Base-by-base conservation (phyloP, 1,140 invertebrate species). In the Bombus affinis region DNA sequence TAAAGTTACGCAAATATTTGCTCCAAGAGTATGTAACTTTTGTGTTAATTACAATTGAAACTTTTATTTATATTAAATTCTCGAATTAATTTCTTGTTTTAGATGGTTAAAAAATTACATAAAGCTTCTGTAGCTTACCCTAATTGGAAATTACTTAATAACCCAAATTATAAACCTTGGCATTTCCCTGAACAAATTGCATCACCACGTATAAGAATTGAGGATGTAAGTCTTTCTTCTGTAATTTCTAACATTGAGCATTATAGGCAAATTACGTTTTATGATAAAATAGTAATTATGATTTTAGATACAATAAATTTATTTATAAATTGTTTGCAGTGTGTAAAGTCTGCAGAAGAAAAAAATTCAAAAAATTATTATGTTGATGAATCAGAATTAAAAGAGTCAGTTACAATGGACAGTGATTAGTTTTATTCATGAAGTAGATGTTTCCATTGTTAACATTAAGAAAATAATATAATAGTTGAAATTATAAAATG, bases 1-100 rank as follows among this genome's bases (percentile, higher is more conserved):
- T 94, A 98, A 97, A 95, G 96, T 98, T 74, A 98, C 98, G 47
- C 97, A 98, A 90, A 97, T 98, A 92, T 96, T 98, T 92, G 98
- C 98, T 10, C 98, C 98, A 35, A 97, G 97, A 94, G 96, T 95
- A 91, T 89, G 82, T 80, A 80, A n/a, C 68, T 47, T 70, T 35
- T 44, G 15, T 75, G 28, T 62, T 10, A 32, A 71, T 73, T 79
- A 47, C 72, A 59, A 9, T 2, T 18, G 6, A 53, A 62, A 47
- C 15, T 1, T 83, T 13, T 3, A 13, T 39, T 25, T 47, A 13
- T 8, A 32, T 44, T n/a, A 32, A 74, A 18, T 13, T 68, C 18
- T 35, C 65, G n/a, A 42, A 32, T 25, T 75, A 57, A 42, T 73
- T 82, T 83, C 82, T 42, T 65, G 78, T 91, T 91, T 44, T 74